These are phyloP conservation scores for Coregonus clupeaformis DNA, from an alignment of 2,113 vertebrate species.

Conservation along the genomic window DNA sequence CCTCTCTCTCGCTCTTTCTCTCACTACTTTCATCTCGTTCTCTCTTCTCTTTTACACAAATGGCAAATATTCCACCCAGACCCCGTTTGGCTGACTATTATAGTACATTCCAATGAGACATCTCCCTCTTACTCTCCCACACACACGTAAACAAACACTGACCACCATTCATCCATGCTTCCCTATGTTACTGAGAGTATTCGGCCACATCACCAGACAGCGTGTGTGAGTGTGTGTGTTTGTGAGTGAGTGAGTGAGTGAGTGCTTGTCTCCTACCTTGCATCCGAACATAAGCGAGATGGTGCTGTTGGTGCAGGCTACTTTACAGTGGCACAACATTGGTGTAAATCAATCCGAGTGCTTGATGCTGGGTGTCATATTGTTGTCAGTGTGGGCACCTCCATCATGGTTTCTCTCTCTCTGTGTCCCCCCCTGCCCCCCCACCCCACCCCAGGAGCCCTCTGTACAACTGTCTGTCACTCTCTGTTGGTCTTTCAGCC, in stretches of 20 bases:
- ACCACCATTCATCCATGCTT: neutral
- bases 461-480: no score
- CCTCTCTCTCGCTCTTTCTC: neutral
- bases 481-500: neutral
- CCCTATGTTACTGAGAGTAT: neutral
- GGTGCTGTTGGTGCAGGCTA: slow-evolving; percentile 78
- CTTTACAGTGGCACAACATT: slow-evolving; percentile 79
- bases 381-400: slow-evolving; percentile 68
- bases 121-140: neutral
- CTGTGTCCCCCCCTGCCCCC: neutral
- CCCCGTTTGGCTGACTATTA: neutral
- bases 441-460: neutral
- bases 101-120: neutral
- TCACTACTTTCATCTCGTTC: neutral
- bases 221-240: no score
- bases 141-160: neutral
- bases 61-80: neutral
- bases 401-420: slow-evolving; percentile 18
- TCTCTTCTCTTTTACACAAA: neutral
- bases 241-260: no score
- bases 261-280: slow-evolving; percentile 66
- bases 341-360: slow-evolving; percentile 78
- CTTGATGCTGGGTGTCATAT: slow-evolving; percentile 77
- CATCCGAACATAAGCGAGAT: slow-evolving; percentile 80
- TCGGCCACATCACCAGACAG: neutral